Evolutionary conservation across 2,113 vertebrate genomes (phyloP), one percentile per base, ranked within the genome.

Genomic region (Thamnaconus septentrionalis): DNA sequence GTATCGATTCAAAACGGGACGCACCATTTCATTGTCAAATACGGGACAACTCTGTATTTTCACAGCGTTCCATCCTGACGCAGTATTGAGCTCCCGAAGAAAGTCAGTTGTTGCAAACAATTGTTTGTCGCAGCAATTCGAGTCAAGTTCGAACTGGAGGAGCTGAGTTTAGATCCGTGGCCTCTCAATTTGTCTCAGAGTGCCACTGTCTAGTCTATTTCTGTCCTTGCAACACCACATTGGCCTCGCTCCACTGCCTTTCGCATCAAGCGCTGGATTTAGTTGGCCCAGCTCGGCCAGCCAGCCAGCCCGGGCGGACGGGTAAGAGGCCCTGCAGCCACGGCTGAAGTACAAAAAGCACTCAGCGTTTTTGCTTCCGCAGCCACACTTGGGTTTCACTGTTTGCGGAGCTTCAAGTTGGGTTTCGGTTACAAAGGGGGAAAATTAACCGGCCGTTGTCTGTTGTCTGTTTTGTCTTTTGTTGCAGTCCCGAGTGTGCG

Each of bases 261-360:
- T 74, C 81, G 79, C 78, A 84, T 87, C 88, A 81, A 83, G 84
- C 52, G 68, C 71, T 80, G 78, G 77, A 81, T 88, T 86, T 87
- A 83, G 84, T 79, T 79, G 79, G 76, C 79, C 9, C 75, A 80
- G 79, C 86, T 71, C 77, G 78, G 64, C 9, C 75, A 80, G 79
- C 86, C 73, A 77, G 78, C 66, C 75, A 77, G 78, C 78, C 73
- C 79, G 78, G 76, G 65, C 82, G 70, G 75, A 73, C 69, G 18
- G 18, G 18, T 31, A 31, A 31, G 18, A 85, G 77, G 69, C 77
- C 80, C 82, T 76, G 77, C 73, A 78, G 78, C 75, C 68, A 69
- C 71, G 31, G 61, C 76, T 71, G 6, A 5, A 46, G 45, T 76
- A 78, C 63, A 82, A 49, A 79, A 78, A 64, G 69, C 61, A 66